A percentile compares a stretch with the other conserved stretches of the same genome.
These are phyloP conservation scores for Conger conger DNA, from an alignment of 2,113 vertebrate genomes.

Conservation along the genomic window DNA sequence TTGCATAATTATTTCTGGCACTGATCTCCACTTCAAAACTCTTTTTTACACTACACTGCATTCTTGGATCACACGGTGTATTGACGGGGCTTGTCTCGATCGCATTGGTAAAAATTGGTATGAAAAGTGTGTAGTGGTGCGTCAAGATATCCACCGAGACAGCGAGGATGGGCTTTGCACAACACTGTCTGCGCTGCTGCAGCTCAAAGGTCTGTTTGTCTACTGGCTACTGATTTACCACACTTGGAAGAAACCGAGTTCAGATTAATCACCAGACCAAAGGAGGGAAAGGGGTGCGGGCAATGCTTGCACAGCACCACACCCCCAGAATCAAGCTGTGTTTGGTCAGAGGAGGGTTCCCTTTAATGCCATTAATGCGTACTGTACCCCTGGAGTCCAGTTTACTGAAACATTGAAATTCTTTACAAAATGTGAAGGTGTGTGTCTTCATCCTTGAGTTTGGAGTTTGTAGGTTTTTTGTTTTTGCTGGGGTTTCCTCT, in stretches of 20 bases:
- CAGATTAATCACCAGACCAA: background rate
- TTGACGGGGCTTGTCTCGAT: background rate
- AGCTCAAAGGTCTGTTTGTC: constrained; percentile 67
- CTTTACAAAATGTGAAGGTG: background rate
- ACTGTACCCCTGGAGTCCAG: background rate
- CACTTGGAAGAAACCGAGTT: background rate
- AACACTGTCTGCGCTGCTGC: background rate
- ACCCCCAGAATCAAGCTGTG: background rate
- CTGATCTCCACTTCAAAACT: background rate
- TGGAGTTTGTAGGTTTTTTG: background rate
- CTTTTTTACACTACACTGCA: background rate
- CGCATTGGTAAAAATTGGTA: background rate
- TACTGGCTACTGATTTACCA: constrained; percentile 65
- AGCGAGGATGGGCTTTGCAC: background rate
- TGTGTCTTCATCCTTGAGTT: background rate
- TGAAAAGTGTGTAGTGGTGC: background rate
- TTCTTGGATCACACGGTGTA: background rate
- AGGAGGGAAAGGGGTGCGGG: background rate
- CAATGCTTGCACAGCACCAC: background rate
- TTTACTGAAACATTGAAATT: background rate
- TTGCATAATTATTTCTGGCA: background rate
- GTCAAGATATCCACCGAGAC: background rate
- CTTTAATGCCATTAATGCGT: background rate
- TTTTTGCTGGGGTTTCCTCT: background rate
- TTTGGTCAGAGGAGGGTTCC: background rate